Percentiles rank a stretch among this genome's conserved stretches.
Evolutionary conservation across 2,797 vertebrate species (phyloP).

Genomic region (Enteromius treurensis): DNA sequence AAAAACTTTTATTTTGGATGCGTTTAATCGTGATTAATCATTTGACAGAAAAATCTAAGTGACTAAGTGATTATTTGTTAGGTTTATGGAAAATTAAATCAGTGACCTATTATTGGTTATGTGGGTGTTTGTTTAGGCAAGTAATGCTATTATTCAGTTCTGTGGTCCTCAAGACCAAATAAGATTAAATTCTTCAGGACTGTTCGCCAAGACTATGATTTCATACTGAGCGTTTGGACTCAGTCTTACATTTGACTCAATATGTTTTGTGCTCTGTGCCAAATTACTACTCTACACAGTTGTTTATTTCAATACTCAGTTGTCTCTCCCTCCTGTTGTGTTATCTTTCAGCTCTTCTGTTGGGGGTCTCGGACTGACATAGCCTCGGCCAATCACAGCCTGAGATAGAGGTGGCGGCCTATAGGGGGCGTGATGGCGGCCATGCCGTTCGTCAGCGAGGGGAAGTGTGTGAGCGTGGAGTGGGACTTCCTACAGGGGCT

Average conservation of each 20-base stretch:
- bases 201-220: neutral
- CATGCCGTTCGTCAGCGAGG: slow-evolving; percentile 84
- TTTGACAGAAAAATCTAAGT: no score
- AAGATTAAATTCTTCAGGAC: neutral
- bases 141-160: neutral
- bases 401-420: slow-evolving; percentile 74
- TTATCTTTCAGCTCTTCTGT: slow-evolving; percentile 54
- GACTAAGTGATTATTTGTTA: no score
- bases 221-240: neutral
- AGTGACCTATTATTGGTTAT: neutral
- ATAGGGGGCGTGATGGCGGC: slow-evolving; percentile 81
- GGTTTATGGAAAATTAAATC: neutral
- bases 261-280: neutral
- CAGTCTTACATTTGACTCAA: neutral
- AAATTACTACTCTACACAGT: neutral
- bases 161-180: neutral
- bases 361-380: slow-evolving; percentile 72
- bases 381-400: slow-evolving; percentile 74
- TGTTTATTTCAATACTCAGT: slow-evolving; percentile 4
- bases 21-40: no score
- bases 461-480: slow-evolving; percentile 86
- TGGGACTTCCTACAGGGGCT: slow-evolving; percentile 92
- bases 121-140: neutral
- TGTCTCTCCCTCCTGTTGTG: neutral
- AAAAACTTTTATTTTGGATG: no score